Evolutionary conservation across 2,888 invertebrate species (phyloP), one percentile per base, ranked within the genome.

Genomic region (Synanthedon vespiformis): DNA sequence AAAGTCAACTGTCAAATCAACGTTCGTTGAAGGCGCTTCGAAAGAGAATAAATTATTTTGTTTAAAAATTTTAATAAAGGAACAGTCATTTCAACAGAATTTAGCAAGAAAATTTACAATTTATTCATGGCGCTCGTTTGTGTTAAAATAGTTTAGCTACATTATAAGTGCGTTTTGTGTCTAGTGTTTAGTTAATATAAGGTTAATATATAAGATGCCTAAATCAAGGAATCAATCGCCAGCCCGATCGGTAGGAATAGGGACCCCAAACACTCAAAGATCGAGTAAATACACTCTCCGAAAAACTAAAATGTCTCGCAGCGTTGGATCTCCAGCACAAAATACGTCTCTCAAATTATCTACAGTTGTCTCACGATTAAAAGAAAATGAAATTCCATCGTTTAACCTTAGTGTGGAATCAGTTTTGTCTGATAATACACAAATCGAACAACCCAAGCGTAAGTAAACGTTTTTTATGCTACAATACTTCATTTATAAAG

Each of bases 391-490:
- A 18, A 62, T 66, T 58, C 65, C 72, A 2, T 71, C 75, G 0
- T 74, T 77, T 59, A 59, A 82, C 0, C 49, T 80, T 50, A 68
- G 59, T 34, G 65, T 75, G 50, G 61, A 57, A 44, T 85, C 84
- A 44, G 64, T 86, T 4, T 54, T 86, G 40, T 66, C 71, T 44
- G 84, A 86, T 58, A 70, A 74, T 49, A 85, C 84, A 22, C 67
- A 80, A 44, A 77, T 86, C 59, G 77, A 75, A 16, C 72, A 70
- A 49, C 84, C 84, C 0, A 67, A 63, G 58, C 70, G 86, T 86
- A 57, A 82, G 85, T 80, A 57, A n/a, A 16, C 40, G 40, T 40
- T 44, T 16, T 12, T 52, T 8, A 4, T 41, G 0, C 41, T 14
- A 41, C 3, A 44, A 44, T 44, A 44, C 10, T 22, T 22, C 10